Percentiles rank a stretch among this genome's conserved stretches.
These are phyloP conservation scores for Liparis tanakae DNA, from an alignment of 2,797 vertebrate species.

Conservation along the genomic window DNA sequence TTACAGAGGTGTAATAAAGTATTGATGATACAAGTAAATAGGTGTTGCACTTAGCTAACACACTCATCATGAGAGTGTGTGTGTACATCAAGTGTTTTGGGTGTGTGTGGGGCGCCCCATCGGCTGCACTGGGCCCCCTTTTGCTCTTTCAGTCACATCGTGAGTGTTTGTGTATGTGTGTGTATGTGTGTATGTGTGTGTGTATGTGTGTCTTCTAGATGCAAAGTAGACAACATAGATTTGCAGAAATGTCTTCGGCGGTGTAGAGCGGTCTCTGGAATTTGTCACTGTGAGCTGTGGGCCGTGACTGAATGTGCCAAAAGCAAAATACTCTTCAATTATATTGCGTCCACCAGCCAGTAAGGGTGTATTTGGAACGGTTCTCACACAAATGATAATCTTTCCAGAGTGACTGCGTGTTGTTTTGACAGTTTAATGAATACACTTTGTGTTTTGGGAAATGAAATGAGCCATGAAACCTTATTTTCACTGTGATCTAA, in stretches of 20 bases:
- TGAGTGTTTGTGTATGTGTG: conserved; percentile 36
- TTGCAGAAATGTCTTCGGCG: conserved; percentile 13
- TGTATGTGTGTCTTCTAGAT: conserved; percentile 13
- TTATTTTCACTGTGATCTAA: conserved; percentile 41
- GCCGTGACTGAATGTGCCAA: conserved; percentile 17
- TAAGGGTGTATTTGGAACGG: background rate
- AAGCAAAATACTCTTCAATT: conserved; percentile 28
- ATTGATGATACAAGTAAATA: conserved; percentile 62
- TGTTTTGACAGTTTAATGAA: conserved; percentile 59
- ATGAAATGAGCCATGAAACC: conserved; percentile 52
- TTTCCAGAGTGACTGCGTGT: conserved; percentile 18
- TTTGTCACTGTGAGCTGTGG: conserved; percentile 20
- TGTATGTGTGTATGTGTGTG: conserved; percentile 11
- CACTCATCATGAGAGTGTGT: conserved; percentile 31
- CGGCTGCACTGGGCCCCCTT: conserved; percentile 1
- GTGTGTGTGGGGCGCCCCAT: conserved; percentile 45
- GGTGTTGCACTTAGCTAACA: conserved; percentile 44
- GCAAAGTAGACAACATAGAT: conserved; percentile 18
- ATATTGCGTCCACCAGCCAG: conserved; percentile 4
- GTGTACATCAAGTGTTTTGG: conserved; percentile 21
- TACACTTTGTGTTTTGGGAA: conserved; percentile 43
- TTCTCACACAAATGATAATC: conserved; percentile 24
- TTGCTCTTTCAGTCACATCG: conserved; percentile 49
- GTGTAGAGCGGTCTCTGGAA: conserved; percentile 2
- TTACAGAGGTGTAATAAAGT: conserved; percentile 24